Conservation (phyloP, 2,113 vertebrate species). For the Microtus montanus region DNA sequence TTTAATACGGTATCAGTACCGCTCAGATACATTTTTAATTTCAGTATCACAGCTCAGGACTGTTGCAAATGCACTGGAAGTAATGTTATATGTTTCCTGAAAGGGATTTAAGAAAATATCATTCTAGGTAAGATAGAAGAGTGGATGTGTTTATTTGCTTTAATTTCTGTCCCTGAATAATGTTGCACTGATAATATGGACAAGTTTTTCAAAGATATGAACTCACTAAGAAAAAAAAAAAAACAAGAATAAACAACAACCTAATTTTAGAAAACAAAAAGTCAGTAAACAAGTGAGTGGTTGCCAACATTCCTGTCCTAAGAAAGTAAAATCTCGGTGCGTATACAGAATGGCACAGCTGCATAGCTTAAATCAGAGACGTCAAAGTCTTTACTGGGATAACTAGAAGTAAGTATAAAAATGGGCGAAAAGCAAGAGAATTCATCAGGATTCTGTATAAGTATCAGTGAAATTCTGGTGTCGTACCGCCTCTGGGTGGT, state of each 20-base stretch:
- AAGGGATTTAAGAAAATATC: conserved; percentile 43
- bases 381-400: not conserved
- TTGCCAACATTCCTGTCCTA: not conserved
- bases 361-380: not conserved
- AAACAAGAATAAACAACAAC: not conserved
- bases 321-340: not conserved
- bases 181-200: not conserved
- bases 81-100: not conserved
- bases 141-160: not conserved
- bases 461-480: not conserved
- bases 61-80: not conserved
- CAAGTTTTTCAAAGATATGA: not conserved
- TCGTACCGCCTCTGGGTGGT: not conserved
- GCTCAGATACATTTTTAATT: not conserved
- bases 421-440: not conserved
- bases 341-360: not conserved
- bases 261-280: not conserved
- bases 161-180: not conserved
- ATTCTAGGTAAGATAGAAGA: not conserved
- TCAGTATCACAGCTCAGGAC: not conserved
- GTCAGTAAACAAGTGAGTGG: not conserved
- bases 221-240: not conserved
- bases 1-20: not conserved
- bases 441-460: not conserved
- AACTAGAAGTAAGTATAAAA: not conserved